Percentiles rank a stretch among this genome's conserved stretches.
Conservation (phyloP, 1,140 invertebrate genomes). For the Brachionus koreanus region DNA sequence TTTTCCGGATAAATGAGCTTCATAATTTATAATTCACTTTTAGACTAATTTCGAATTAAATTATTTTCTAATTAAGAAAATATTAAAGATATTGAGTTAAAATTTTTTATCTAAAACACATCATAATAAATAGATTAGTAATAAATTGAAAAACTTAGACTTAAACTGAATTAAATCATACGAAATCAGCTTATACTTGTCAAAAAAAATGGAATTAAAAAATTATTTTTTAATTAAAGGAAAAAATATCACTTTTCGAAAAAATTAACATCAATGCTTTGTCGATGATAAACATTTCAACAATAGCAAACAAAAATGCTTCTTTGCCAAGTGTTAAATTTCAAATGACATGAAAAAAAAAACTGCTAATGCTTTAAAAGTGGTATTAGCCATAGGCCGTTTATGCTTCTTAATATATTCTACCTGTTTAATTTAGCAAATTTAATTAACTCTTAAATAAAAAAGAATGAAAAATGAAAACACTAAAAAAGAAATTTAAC, state of each 20-base stretch:
- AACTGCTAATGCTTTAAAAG: not conserved
- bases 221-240: not conserved
- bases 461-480: not conserved
- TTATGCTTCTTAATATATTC: not conserved
- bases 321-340: not conserved
- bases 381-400: not conserved
- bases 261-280: not conserved
- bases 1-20: not conserved
- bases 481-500: not conserved
- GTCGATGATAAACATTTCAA: not conserved
- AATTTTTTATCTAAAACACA: not conserved
- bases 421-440: conserved; percentile 31
- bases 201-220: not conserved
- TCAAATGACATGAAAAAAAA: not conserved
- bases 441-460: not conserved
- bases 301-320: not conserved
- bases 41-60: not conserved
- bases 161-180: not conserved
- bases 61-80: not conserved
- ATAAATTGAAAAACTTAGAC: not conserved
- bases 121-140: not conserved
- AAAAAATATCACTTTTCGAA: not conserved
- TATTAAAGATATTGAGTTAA: not conserved
- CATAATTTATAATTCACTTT: not conserved
- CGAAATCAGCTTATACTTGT: not conserved